Conservation (phyloP, 2,113 vertebrate genomes). For the Nibea coibor region DNA sequence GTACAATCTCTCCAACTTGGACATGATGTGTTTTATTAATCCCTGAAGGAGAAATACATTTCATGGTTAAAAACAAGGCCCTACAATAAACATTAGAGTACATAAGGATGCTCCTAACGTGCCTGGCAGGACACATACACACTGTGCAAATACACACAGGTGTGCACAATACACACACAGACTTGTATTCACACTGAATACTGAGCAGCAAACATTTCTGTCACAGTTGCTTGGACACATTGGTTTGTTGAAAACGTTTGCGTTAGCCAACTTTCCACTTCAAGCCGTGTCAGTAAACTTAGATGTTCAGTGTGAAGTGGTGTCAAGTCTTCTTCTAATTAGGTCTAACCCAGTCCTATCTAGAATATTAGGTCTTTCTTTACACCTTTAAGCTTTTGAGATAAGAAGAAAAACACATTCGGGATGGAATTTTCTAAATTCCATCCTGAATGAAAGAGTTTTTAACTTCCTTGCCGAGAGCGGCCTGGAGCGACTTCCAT, state of each 20-base stretch:
- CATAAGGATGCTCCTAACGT: neutral
- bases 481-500: neutral
- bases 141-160: slow-evolving; percentile 23
- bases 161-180: slow-evolving; percentile 30
- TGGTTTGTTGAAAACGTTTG: neutral
- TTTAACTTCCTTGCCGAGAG: neutral
- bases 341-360: neutral
- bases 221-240: slow-evolving; percentile 41
- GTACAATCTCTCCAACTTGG: neutral
- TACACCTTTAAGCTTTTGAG: too few species aligned
- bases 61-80: neutral
- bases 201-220: slow-evolving; percentile 13
- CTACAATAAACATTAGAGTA: neutral
- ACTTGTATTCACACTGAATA: neutral
- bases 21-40: neutral
- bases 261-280: slow-evolving; percentile 18
- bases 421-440: neutral
- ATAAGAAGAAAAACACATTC: neutral
- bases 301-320: neutral
- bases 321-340: neutral
- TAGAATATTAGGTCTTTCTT: neutral
- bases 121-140: slow-evolving; percentile 8
- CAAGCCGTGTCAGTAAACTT: neutral
- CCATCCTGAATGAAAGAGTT: neutral
- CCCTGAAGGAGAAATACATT: neutral